phyloP scores from a whole-genome alignment of 2,888 invertebrate species.

The Microplitis deprimator region DNA sequence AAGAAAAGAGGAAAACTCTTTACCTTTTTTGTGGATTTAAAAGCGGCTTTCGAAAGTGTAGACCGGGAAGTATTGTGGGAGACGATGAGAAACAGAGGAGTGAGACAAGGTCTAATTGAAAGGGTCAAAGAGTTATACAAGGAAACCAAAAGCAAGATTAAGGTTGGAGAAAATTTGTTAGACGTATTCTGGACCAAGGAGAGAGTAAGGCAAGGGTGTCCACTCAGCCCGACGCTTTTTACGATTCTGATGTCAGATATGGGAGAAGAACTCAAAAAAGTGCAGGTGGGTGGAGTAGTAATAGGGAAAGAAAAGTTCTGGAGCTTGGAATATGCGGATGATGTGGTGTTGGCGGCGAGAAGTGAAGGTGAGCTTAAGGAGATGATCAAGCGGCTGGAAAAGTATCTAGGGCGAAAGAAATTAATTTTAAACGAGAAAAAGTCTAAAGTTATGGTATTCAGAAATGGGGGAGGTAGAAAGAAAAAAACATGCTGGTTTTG shows the following conservation, averaged over 20 bases:
- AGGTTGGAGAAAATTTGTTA: slow-evolving; percentile 21
- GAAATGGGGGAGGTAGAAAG: slow-evolving; percentile 17
- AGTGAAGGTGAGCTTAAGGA: slow-evolving; percentile 19
- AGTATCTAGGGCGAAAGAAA: slow-evolving; percentile 23
- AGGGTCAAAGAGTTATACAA: slow-evolving; percentile 35
- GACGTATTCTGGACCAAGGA: slow-evolving; percentile 44
- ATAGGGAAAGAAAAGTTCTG: slow-evolving; percentile 35
- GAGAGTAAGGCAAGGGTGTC: slow-evolving; percentile 50
- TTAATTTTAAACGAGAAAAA: slow-evolving; percentile 24
- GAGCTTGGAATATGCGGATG: slow-evolving; percentile 43
- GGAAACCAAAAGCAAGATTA: slow-evolving; percentile 37
- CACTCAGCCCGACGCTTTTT: slow-evolving; percentile 49
- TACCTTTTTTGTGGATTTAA: slow-evolving; percentile 46
- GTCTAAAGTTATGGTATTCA: slow-evolving; percentile 35
- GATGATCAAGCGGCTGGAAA: slow-evolving; percentile 20
- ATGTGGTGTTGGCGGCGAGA: slow-evolving; percentile 32
- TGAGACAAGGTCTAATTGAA: slow-evolving; percentile 24
- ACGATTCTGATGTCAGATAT: slow-evolving; percentile 41
- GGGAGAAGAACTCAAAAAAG: slow-evolving; percentile 36
- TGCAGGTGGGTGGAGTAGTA: slow-evolving; percentile 35
- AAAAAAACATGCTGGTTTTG: slow-evolving; percentile 26
- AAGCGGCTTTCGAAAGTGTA: slow-evolving; percentile 50
- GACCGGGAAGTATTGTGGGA: slow-evolving; percentile 46
- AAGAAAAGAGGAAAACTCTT: slow-evolving; percentile 34
- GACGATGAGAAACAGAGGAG: slow-evolving; percentile 35